Conservation (phyloP, 2,888 invertebrate genomes). For the Rambutsinella grinnellia region DNA sequence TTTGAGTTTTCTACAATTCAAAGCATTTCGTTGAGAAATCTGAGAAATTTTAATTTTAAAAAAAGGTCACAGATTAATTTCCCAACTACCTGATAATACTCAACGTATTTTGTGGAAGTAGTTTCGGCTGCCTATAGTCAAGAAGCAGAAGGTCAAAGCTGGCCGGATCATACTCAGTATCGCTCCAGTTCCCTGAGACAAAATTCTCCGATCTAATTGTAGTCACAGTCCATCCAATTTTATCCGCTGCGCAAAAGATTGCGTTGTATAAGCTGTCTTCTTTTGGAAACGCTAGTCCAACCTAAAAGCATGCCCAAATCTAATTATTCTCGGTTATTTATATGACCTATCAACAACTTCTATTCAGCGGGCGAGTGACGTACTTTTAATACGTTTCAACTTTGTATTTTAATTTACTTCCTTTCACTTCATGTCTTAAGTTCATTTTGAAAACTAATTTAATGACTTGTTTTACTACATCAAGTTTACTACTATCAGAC, state of each 20-base stretch:
- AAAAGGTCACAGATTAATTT: no score
- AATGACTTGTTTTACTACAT: no score
- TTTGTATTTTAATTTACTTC: no score
- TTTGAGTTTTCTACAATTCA: constrained; percentile 82
- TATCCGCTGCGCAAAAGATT: constrained; percentile 58
- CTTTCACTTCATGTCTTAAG: no score
- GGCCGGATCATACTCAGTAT: constrained; percentile 43
- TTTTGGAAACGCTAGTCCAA: constrained; percentile 57
- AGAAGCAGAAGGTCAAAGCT: constrained; percentile 63
- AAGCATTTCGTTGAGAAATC: no score
- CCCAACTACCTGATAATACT: constrained; percentile 64
- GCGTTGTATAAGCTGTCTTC: constrained; percentile 61
- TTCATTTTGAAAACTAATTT: no score
- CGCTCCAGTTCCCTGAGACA: constrained; percentile 41
- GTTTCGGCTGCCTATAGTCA: constrained; percentile 65
- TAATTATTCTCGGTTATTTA: neutral
- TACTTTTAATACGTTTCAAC: no score
- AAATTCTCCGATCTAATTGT: constrained; percentile 55
- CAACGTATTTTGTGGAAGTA: constrained; percentile 60
- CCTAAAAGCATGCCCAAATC: no score
- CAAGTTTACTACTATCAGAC: constrained; percentile 1
- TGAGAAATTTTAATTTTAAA: no score
- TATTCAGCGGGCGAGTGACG: no score
- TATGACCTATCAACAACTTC: neutral
- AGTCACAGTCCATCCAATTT: constrained; percentile 60